Evolutionary conservation across 2,113 vertebrate species (phyloP).

Genomic region (Poecile atricapillus): DNA sequence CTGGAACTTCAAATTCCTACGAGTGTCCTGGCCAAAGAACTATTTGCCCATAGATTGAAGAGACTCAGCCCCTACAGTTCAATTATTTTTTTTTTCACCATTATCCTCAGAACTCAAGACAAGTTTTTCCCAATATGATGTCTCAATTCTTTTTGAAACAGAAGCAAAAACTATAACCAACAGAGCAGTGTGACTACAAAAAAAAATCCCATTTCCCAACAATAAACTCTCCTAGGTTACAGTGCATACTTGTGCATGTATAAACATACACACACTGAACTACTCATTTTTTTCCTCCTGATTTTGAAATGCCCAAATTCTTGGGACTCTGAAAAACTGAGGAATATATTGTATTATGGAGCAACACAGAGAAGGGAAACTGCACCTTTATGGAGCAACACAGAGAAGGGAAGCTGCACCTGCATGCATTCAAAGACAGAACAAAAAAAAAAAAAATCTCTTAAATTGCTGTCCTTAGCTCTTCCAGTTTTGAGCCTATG

Average conservation of each 20-base stretch:
- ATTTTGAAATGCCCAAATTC: background rate
- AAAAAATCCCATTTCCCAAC: background rate
- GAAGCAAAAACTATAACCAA: background rate
- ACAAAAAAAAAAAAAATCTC: no score
- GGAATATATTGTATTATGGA: background rate
- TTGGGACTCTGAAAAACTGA: background rate
- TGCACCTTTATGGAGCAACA: no score
- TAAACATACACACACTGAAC: background rate
- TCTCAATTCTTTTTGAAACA: background rate
- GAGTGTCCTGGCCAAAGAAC: background rate
- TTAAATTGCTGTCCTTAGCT: background rate
- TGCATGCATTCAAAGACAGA: no score
- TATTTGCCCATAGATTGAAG: background rate
- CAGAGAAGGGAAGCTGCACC: no score
- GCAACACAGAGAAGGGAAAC: background rate
- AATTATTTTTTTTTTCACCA: background rate
- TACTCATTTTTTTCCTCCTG: background rate
- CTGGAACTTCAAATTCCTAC: background rate
- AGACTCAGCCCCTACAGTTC: background rate
- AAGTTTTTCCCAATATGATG: background rate
- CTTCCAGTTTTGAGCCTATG: background rate
- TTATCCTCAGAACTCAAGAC: background rate
- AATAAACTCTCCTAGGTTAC: background rate
- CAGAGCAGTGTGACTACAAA: background rate
- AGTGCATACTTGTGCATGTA: accelerated